phyloP scores from a whole-genome alignment of 37 sponge, comb jelly and placozoan genomes.

The Diacarnus erythraeanus region DNA sequence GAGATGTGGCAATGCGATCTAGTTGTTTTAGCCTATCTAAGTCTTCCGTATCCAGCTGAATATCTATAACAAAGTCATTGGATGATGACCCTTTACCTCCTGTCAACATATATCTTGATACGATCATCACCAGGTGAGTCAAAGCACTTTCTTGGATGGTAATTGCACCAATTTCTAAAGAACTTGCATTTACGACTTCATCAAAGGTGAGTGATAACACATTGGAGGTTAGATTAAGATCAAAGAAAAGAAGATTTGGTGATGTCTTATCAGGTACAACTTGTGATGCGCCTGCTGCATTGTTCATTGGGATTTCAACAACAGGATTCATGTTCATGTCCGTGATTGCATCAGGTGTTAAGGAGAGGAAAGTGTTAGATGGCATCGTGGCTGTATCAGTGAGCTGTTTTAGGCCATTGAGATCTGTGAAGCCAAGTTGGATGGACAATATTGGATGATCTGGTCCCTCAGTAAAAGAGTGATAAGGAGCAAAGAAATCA shows the following conservation, averaged over 20 bases:
- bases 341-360: slow-evolving; percentile 32
- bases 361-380: slow-evolving; percentile 63
- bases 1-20: slow-evolving; percentile 42
- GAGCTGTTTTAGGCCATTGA: slow-evolving; percentile 63
- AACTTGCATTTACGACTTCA: slow-evolving; percentile 73
- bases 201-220: slow-evolving; percentile 73
- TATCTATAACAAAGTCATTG: slow-evolving; percentile 52
- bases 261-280: slow-evolving; percentile 53
- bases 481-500: slow-evolving; percentile 24
- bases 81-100: slow-evolving; percentile 31
- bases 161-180: slow-evolving; percentile 33
- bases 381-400: slow-evolving; percentile 55
- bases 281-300: slow-evolving; percentile 30
- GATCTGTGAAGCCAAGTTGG: slow-evolving; percentile 57
- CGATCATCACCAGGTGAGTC: slow-evolving; percentile 38
- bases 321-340: slow-evolving; percentile 82
- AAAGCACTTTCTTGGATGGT: slow-evolving; percentile 47
- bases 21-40: slow-evolving; percentile 69
- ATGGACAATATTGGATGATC: slow-evolving; percentile 67
- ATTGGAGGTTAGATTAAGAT: slow-evolving; percentile 72
- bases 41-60: slow-evolving; percentile 54
- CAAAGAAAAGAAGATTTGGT: slow-evolving; percentile 66
- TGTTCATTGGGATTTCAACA: slow-evolving; percentile 19
- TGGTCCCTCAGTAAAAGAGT: slow-evolving; percentile 36
- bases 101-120: slow-evolving; percentile 21